Evolutionary conservation across 2,888 invertebrate genomes (phyloP).

Genomic region (Clitarchus hookeri): DNA sequence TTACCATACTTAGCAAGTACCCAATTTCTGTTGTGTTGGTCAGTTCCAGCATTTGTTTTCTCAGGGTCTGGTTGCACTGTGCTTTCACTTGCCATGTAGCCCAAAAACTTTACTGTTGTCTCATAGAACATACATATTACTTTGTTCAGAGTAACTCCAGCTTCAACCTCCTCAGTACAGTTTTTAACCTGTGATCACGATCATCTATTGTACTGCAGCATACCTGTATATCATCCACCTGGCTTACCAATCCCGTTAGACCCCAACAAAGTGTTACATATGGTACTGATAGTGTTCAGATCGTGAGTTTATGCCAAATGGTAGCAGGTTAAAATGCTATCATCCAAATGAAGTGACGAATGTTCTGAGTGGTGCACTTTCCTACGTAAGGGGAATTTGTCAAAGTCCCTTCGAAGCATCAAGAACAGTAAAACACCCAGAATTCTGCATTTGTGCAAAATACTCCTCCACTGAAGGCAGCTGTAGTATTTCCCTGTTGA

Average conservation of each 20-base stretch:
- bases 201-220: background rate
- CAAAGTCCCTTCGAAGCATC: slow-evolving; percentile 46
- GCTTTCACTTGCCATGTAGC: background rate
- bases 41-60: background rate
- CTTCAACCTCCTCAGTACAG: background rate
- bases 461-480: slow-evolving; percentile 33
- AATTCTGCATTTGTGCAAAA: slow-evolving; percentile 41
- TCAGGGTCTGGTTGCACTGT: background rate
- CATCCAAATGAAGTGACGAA: slow-evolving; percentile 34
- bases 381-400: slow-evolving; percentile 43
- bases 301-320: slow-evolving; percentile 38
- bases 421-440: slow-evolving; percentile 45
- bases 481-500: slow-evolving; percentile 36
- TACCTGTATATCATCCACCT: background rate
- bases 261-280: background rate
- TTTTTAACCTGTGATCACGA: background rate
- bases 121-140: background rate
- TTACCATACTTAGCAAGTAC: background rate
- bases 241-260: background rate
- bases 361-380: slow-evolving; percentile 24
- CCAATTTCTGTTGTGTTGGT: too few relatives aligned
- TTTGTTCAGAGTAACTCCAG: background rate
- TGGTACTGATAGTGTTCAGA: background rate
- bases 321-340: slow-evolving; percentile 40
- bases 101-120: background rate